Conservation (phyloP, 2,113 vertebrate genomes). For the Burhinus bistriatus region DNA sequence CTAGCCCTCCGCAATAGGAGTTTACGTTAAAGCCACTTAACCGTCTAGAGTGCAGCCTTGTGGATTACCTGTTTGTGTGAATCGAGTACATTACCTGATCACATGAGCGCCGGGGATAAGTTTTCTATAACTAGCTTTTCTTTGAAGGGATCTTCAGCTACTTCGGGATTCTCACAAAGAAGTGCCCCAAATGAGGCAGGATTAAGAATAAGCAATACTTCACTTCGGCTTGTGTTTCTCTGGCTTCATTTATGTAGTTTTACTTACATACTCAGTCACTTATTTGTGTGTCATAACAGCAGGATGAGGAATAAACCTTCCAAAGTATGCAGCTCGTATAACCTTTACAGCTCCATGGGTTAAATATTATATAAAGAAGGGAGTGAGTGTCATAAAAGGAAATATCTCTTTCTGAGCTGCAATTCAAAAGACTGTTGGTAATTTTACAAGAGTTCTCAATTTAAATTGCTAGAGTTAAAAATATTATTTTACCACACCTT, state of each 20-base stretch:
- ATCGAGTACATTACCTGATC: slow-evolving; percentile 62
- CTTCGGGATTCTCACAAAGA: slow-evolving; percentile 51
- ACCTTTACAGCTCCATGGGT: background rate
- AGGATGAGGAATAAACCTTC: background rate
- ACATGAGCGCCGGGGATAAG: background rate
- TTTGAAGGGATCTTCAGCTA: slow-evolving; percentile 54
- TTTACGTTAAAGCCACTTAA: slow-evolving; percentile 79
- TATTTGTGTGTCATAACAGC: background rate
- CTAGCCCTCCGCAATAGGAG: slow-evolving; percentile 41
- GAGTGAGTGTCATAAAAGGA: slow-evolving; percentile 35
- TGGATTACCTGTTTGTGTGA: slow-evolving; percentile 73
- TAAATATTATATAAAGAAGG: slow-evolving; percentile 31
- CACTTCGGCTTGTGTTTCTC: slow-evolving; percentile 18
- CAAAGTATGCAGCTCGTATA: slow-evolving; percentile 1
- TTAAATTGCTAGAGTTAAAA: slow-evolving; percentile 33
- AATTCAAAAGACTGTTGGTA: background rate
- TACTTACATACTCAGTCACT: slow-evolving; percentile 15
- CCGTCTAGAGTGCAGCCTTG: slow-evolving; percentile 41
- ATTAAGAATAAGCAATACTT: slow-evolving; percentile 48
- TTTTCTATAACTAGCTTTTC: slow-evolving; percentile 49
- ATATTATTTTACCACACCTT: slow-evolving; percentile 36
- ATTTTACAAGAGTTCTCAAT: slow-evolving; percentile 12
- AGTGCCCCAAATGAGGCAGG: slow-evolving; percentile 30
- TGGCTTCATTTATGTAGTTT: slow-evolving; percentile 11
- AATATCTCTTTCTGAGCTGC: slow-evolving; percentile 33